Evolutionary conservation across 2,888 invertebrate species (phyloP), one percentile per base, ranked within the genome.

Genomic region (Galeopsomyia nigrocyanea): DNA sequence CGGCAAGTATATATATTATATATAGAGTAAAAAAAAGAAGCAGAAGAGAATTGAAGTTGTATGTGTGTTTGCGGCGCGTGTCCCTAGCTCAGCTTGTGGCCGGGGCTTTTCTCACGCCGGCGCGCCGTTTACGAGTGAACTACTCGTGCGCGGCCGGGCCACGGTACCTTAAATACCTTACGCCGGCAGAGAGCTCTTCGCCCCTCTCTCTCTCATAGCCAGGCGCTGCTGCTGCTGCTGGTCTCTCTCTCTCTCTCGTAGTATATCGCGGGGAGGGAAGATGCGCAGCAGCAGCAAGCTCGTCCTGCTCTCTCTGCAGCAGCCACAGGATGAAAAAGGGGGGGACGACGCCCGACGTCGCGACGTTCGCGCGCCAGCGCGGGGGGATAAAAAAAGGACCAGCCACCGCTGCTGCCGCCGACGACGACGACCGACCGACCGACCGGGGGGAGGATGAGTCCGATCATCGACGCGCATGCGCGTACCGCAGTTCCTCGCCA

Each of bases 101-200:
- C 17, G 39, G 39, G 39, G 58, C 10, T 39, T n/a, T n/a, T 71
- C 67, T 71, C 71, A 67, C 64, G 72, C 69, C 75, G 73, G 73
- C 81, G 83, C 86, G 85, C 86, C 88, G 88, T 87, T 88, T 88
- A 88, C 88, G 88, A 89, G 87, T 89, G 88, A 89, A 89, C 89
- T 89, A 89, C 89, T 89, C 89, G 88, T 88, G 88, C 88, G 88
- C 87, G 88, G 89, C 88, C 87, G 87, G 85, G 88, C 87, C 88
- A 87, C 88, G 87, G 88, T 88, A 89, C 88, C 89, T 89, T 89
- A 89, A 89, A 89, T 89, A 89, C 88, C 88, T 86, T 86, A 87
- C 87, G 89, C 89, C 89, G 89, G 70, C 79, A 77, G 67, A 75
- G 75, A 88, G 89, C 88, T 88, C 87, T 87, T 87, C 83, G 83